These are phyloP conservation scores for Eurosta solidaginis DNA, from an alignment of 1,140 invertebrate species.

Conservation along the genomic window DNA sequence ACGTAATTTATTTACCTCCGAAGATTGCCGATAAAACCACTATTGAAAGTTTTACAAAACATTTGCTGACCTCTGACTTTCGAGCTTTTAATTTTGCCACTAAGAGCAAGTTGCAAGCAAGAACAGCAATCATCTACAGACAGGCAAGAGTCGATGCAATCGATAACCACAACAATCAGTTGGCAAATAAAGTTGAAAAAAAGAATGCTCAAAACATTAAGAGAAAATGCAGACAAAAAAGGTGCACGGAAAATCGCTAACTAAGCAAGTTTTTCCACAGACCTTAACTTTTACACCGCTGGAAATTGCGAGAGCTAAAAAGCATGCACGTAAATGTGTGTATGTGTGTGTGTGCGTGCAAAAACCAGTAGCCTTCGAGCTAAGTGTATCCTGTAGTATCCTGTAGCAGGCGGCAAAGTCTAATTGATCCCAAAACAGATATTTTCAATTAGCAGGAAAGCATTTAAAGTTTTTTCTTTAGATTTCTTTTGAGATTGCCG, in stretches of 20 bases:
- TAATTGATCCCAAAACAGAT: slow-evolving; percentile 59
- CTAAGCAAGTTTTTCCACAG: not conserved
- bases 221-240: not conserved
- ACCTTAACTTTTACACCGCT: not conserved
- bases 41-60: not conserved
- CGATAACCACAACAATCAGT: slow-evolving; percentile 25
- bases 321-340: not conserved
- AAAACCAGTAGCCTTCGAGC: not conserved
- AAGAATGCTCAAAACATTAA: not conserved
- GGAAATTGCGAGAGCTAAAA: not conserved
- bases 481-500: slow-evolving; percentile 28
- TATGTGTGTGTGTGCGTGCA: not conserved
- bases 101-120: not conserved
- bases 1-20: not conserved
- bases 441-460: slow-evolving; percentile 60
- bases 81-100: not conserved
- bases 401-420: slow-evolving; percentile 37
- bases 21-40: not conserved
- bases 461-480: slow-evolving; percentile 41
- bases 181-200: not conserved
- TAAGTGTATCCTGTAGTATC: not conserved
- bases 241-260: not conserved
- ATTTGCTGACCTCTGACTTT: slow-evolving; percentile 16
- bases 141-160: not conserved
- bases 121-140: not conserved